Evolutionary conservation across 2,888 invertebrate species (phyloP).

Genomic region (Limnephilus rhombicus): DNA sequence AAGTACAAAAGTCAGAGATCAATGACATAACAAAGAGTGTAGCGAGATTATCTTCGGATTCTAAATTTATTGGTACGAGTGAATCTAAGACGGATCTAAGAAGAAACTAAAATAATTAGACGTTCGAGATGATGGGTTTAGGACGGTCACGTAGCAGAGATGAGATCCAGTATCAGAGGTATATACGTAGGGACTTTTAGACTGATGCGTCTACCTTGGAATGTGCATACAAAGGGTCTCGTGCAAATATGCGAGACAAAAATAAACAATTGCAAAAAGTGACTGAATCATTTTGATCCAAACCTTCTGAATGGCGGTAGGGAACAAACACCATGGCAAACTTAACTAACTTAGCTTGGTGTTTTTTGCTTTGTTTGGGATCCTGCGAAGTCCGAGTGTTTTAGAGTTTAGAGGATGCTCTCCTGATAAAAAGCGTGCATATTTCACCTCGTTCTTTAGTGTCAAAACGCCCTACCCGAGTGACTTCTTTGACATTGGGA

Average conservation of each 20-base stretch:
- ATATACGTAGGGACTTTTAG: background rate
- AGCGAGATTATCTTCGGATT: background rate
- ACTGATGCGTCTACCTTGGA: background rate
- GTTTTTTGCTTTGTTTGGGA: constrained; percentile 29
- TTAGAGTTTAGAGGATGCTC: background rate
- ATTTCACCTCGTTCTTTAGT: background rate
- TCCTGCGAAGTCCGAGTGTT: background rate
- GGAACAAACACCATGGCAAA: constrained; percentile 15
- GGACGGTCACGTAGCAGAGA: background rate
- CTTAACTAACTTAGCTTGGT: background rate
- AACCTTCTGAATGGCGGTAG: background rate
- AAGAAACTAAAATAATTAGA: background rate
- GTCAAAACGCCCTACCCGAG: constrained; percentile 8
- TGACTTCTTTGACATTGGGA: constrained; percentile 16
- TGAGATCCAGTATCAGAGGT: background rate
- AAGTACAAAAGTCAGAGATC: background rate
- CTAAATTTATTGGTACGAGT: background rate
- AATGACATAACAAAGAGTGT: background rate
- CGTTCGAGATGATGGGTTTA: background rate
- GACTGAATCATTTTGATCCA: background rate
- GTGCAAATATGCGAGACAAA: constrained; percentile 46
- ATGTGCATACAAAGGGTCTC: background rate
- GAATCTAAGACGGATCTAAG: background rate
- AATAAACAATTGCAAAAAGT: constrained; percentile 25
- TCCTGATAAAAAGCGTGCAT: background rate